phyloP scores from a whole-genome alignment of 2,113 vertebrate species.

The Miniopterus natalensis region DNA sequence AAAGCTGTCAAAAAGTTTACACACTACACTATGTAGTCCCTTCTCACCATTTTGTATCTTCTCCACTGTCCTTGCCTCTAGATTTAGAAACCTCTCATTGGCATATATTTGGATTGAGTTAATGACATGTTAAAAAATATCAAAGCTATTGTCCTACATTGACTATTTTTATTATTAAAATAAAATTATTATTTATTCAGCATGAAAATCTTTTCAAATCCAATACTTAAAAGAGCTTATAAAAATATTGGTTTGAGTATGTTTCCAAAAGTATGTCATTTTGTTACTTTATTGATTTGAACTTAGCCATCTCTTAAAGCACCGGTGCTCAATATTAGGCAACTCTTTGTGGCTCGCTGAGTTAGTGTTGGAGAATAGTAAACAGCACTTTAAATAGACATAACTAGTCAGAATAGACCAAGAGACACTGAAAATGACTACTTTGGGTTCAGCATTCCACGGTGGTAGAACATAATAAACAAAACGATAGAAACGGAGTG shows the following conservation, averaged over 20 bases:
- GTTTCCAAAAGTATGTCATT: neutral
- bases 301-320: neutral
- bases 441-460: neutral
- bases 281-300: neutral
- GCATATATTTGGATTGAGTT: neutral
- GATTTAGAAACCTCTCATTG: neutral
- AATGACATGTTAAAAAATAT: neutral
- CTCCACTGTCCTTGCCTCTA: neutral
- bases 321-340: neutral
- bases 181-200: neutral
- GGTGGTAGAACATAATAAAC: neutral
- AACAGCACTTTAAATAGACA: neutral
- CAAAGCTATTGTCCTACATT: neutral
- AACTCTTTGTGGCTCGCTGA: neutral
- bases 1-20: neutral
- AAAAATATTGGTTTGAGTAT: neutral
- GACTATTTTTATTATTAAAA: neutral
- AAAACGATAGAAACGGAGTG: neutral
- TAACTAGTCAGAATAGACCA: neutral
- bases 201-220: neutral
- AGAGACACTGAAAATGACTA: neutral
- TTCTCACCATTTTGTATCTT: neutral
- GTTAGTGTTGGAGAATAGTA: neutral
- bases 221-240: neutral
- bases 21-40: accelerated